These are phyloP conservation scores for Onychomys arenicola DNA, from an alignment of 2,797 vertebrate species.

Conservation along the genomic window DNA sequence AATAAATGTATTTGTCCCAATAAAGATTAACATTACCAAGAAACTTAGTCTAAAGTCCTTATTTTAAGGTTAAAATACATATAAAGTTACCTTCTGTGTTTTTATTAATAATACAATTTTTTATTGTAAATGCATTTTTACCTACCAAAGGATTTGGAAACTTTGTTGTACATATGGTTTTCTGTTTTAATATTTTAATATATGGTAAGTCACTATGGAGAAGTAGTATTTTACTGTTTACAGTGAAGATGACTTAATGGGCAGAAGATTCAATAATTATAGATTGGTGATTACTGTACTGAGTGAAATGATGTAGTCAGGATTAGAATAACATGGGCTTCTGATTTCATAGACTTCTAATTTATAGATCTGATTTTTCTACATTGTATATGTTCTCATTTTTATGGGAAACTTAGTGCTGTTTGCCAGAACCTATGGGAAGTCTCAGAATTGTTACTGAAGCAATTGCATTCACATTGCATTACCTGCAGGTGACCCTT, in stretches of 20 bases:
- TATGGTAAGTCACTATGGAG: neutral
- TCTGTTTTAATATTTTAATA: neutral
- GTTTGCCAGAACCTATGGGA: neutral
- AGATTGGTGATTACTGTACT: neutral
- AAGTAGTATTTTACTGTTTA: neutral
- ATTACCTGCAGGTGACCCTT: conserved; percentile 11
- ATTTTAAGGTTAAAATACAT: neutral
- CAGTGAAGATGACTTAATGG: neutral
- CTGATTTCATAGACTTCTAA: neutral
- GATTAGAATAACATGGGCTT: neutral
- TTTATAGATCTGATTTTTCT: conserved; percentile 26
- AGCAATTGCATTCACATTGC: conserved; percentile 54
- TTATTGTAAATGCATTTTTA: neutral
- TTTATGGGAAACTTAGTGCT: conserved; percentile 19
- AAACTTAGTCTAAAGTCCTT: neutral
- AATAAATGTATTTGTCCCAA: neutral
- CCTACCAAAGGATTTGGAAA: neutral
- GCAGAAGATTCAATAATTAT: conserved; percentile 38
- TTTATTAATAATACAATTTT: neutral
- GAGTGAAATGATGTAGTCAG: neutral
- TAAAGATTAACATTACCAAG: neutral
- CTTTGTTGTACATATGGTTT: neutral
- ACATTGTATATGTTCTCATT: neutral
- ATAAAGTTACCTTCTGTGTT: neutral
- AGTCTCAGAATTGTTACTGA: conserved; percentile 31